A percentile compares a stretch with the other conserved stretches of the same genome.
Conservation (phyloP, 2,888 invertebrate genomes). For the Bedellia somnulentella region DNA sequence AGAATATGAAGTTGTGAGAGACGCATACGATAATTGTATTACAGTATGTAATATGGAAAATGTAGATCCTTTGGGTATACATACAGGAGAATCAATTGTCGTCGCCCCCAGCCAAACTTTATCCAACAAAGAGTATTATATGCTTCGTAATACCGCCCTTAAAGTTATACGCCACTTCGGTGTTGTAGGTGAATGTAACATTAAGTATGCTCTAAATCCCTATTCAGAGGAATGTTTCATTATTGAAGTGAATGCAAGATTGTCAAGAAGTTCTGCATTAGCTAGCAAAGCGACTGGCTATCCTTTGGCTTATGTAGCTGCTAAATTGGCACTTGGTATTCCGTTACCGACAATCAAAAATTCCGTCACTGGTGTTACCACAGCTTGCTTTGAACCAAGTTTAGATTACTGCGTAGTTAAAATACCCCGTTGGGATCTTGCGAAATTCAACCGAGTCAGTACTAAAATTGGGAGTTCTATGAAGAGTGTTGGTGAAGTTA, state of each 20-base stretch:
- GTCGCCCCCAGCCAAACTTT: conserved; percentile 98
- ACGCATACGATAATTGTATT: conserved; percentile 97
- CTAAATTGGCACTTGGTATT: conserved; percentile 89
- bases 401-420: conserved; percentile 99
- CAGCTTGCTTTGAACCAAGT: conserved; percentile 99
- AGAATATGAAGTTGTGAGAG: conserved; percentile 98
- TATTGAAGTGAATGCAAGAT: conserved; percentile 95
- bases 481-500: conserved; percentile 99
- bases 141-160: conserved; percentile 90
- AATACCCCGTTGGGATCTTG: conserved; percentile 98
- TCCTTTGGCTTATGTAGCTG: conserved; percentile 97
- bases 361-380: conserved; percentile 91
- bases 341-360: conserved; percentile 86
- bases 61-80: conserved; percentile 97
- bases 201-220: conserved; percentile 97
- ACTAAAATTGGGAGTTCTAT: conserved; percentile 98
- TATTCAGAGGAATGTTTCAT: conserved; percentile 87
- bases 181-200: conserved; percentile 98
- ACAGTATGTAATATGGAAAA: conserved; percentile 99
- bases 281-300: conserved; percentile 99
- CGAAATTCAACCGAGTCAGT: conserved; percentile 91
- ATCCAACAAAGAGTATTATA: conserved; percentile 93
- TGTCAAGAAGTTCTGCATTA: conserved; percentile 96
- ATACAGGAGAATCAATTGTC: conserved; percentile 97
- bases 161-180: conserved; percentile 95